phyloP scores from a whole-genome alignment of 2,113 vertebrate species.

The Tauraco erythrolophus region DNA sequence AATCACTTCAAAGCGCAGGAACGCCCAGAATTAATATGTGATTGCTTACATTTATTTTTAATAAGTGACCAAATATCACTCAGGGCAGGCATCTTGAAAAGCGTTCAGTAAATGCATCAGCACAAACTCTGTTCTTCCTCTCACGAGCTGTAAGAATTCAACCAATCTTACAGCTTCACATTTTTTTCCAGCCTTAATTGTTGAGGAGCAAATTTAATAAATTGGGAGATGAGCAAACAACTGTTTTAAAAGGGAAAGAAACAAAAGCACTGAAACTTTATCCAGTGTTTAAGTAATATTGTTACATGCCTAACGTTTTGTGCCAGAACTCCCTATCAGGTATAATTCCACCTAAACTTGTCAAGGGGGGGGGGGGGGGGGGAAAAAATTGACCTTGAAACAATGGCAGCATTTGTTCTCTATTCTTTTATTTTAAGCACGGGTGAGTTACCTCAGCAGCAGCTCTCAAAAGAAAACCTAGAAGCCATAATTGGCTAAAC shows the following conservation, averaged over 20 bases:
- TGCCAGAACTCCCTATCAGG: constrained; percentile 28
- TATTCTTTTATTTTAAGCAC: constrained; percentile 45
- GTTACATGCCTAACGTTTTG: constrained; percentile 9
- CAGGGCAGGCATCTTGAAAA: not conserved
- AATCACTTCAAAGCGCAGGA: constrained; percentile 7
- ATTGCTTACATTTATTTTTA: constrained; percentile 25
- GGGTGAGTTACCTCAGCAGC: constrained; percentile 57
- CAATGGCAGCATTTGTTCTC: constrained; percentile 75
- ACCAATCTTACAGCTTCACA: not conserved
- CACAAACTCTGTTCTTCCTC: not conserved
- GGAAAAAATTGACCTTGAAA: constrained; percentile 26
- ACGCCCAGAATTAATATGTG: not conserved
- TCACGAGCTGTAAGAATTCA: not conserved
- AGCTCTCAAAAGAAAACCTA: constrained; percentile 69
- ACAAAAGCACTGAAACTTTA: not conserved
- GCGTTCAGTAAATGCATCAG: not conserved
- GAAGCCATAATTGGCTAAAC: constrained; percentile 63
- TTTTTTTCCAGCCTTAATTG: not conserved
- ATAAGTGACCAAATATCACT: not conserved
- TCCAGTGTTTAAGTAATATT: not conserved
- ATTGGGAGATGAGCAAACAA: not conserved
- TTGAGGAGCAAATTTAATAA: not conserved
- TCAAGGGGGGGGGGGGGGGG: not conserved
- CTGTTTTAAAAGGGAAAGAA: not conserved
- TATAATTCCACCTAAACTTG: constrained; percentile 57